These are phyloP conservation scores for Apodemus speciosus DNA, from an alignment of 2,113 vertebrate species.

Conservation along the genomic window DNA sequence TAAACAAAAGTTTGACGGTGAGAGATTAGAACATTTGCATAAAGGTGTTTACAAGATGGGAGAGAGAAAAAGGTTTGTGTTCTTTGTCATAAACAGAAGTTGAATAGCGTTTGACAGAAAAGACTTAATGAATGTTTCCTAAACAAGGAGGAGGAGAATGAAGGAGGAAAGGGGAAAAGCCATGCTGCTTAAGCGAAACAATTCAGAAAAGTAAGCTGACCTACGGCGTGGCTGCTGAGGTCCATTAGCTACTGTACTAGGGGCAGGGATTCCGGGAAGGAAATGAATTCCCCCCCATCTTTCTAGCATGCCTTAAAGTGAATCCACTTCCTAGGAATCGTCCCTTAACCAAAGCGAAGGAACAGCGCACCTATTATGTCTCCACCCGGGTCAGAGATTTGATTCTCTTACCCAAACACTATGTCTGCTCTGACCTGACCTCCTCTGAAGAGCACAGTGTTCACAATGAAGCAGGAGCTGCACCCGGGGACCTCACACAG, in stretches of 20 bases:
- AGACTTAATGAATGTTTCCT: neutral
- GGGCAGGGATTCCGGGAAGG: neutral
- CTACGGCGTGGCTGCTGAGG: neutral
- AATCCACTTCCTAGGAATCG: neutral
- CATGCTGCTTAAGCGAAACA: neutral
- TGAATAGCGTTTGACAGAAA: too few relatives aligned
- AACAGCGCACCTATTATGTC: neutral
- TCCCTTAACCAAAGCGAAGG: neutral
- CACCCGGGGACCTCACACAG: neutral
- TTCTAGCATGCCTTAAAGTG: neutral
- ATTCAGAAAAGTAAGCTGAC: neutral
- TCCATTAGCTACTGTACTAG: neutral
- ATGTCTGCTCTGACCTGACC: neutral
- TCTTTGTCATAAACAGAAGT: neutral
- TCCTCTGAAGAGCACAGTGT: neutral
- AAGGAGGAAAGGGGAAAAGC: neutral
- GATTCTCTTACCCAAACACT: neutral
- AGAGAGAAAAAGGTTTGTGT: neutral
- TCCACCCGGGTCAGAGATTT: neutral
- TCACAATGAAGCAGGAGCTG: neutral
- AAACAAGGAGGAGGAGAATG: neutral
- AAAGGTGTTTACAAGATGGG: neutral
- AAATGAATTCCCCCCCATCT: neutral
- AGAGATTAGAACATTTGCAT: neutral
- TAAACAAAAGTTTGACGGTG: neutral